Conservation (phyloP, 2,888 invertebrate genomes). For the Augiades crinisus region DNA sequence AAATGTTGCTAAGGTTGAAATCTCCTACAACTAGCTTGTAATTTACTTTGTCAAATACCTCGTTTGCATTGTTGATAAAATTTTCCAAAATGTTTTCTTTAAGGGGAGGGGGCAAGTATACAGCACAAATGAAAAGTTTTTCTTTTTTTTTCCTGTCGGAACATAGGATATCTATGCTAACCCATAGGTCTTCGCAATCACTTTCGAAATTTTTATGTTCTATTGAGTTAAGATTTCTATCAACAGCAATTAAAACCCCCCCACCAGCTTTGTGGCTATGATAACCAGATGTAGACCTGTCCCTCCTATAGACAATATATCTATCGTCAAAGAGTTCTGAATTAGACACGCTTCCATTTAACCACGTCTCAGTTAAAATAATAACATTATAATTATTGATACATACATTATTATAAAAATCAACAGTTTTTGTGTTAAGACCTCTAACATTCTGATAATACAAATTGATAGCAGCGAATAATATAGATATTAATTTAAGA, state of each 20-base stretch:
- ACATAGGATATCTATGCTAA: slow-evolving; percentile 6
- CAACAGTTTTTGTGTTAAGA: slow-evolving; percentile 15
- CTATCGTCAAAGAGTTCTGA: slow-evolving; percentile 24
- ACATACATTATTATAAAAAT: slow-evolving; percentile 18
- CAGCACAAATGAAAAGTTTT: slow-evolving; percentile 1
- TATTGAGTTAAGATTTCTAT: neutral
- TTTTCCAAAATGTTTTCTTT: neutral
- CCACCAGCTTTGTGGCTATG: neutral
- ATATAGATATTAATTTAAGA: neutral
- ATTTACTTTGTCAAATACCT: neutral
- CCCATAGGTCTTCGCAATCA: slow-evolving; percentile 14
- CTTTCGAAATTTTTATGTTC: slow-evolving; percentile 1
- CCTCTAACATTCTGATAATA: slow-evolving; percentile 26
- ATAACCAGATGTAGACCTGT: slow-evolving; percentile 3
- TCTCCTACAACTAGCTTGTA: slow-evolving; percentile 4
- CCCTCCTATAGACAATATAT: slow-evolving; percentile 21
- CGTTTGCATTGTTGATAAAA: neutral
- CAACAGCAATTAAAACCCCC: neutral
- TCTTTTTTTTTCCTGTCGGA: neutral
- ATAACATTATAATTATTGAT: slow-evolving; percentile 19
- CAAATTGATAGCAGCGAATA: neutral
- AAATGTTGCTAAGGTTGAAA: slow-evolving; percentile 4
- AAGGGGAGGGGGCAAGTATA: slow-evolving; percentile 1
- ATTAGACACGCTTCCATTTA: slow-evolving; percentile 9
- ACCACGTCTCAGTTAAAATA: slow-evolving; percentile 23